Base-by-base conservation (phyloP, 2,888 invertebrate genomes). In the Sinohyriopsis cumingii region DNA sequence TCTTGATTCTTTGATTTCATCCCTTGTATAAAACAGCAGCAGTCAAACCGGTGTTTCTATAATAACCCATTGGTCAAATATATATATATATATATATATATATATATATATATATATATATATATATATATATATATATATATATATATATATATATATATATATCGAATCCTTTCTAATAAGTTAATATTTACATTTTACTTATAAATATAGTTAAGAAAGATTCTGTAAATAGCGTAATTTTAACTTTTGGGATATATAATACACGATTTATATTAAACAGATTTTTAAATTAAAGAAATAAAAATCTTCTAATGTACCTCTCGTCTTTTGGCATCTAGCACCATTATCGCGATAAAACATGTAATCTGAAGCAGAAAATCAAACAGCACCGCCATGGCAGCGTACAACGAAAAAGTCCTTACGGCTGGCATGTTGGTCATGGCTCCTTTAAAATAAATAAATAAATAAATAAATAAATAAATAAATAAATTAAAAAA, bases 401-500 rank as follows among this genome's bases (percentile, higher is more conserved):
- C 98, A 4, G 99, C 99, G 90, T 99, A 99, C 54, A 99, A 92
- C 24, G 98, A 98, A 91, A 99, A 99, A 0, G 97, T 96, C 82
- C 94, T 93, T 59, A 99, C 99, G 0, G 99, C 99, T 22, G 99
- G 99, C 98, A 99, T 99, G 89, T 96, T 95, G 3, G 96, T 96
- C 71, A 99, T 91, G 56, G 96, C 95, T 77, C 98, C 97, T 94
- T 55, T 20, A 7, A 55, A 62, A n/a, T 24, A 59, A 53, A 59
- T 55, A 45, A 25, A 60, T 22, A 62, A 28, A 22, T 20, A 33
- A 18, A n/a, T n/a, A n/a, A 33, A n/a, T n/a, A n/a, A n/a, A n/a
- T n/a, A n/a, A n/a, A n/a, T n/a, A n/a, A n/a, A n/a, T n/a, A n/a
- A n/a, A n/a, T 33, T n/a, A n/a, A n/a, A n/a, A n/a, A 33, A 5